phyloP scores from a whole-genome alignment of 1,140 invertebrate species.

The Teleopsis dalmanni region DNA sequence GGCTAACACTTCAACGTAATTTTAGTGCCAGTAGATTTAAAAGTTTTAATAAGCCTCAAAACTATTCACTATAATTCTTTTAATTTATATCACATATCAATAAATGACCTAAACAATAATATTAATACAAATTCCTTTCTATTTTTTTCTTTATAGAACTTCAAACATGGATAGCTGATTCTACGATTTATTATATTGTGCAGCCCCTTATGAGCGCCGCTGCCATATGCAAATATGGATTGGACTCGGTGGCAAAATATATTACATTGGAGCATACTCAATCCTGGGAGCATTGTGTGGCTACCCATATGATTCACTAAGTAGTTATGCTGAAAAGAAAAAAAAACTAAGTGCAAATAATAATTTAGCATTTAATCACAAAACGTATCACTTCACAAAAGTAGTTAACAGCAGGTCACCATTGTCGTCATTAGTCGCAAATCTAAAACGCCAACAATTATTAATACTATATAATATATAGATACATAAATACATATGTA shows the following conservation, averaged over 20 bases:
- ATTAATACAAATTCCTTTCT: too few species aligned
- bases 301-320: constrained; percentile 32
- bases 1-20: too few species aligned
- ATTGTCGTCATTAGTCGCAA: constrained; percentile 1
- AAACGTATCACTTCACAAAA: not conserved
- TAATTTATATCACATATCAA: too few species aligned
- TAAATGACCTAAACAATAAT: too few species aligned
- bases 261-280: constrained; percentile 28
- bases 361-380: not conserved
- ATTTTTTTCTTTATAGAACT: too few species aligned
- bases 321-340: not conserved
- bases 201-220: not conserved
- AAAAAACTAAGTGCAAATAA: not conserved
- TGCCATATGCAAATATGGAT: constrained; percentile 31
- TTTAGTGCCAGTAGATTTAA: too few species aligned
- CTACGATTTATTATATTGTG: too few species aligned
- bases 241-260: constrained; percentile 40
- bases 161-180: too few species aligned
- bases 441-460: not conserved
- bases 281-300: constrained; percentile 26
- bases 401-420: too few species aligned
- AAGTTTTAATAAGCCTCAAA: too few species aligned
- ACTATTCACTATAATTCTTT: too few species aligned
- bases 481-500: not conserved
- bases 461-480: not conserved